Base-by-base conservation (phyloP, 1,140 invertebrate species). In the Oryctes rhinoceros region DNA sequence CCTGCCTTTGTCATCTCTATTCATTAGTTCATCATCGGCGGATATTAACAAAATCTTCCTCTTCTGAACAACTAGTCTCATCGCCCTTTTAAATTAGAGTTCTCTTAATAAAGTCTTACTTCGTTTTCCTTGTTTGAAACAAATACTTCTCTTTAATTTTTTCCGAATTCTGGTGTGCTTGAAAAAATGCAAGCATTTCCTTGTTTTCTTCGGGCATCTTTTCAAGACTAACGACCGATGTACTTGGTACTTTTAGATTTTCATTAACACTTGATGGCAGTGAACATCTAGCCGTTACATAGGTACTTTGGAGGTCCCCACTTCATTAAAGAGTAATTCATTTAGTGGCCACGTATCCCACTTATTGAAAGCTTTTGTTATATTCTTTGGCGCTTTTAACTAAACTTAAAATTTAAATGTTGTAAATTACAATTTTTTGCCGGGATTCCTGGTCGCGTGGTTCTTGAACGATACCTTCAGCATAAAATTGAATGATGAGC, bases 241-340 rank as follows among this genome's bases (percentile, higher is more conserved):
- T 67, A 18, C 62, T 67, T 67, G 62, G 10, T 20, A 67, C 62
- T 67, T 0, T 18, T 6, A 53, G 49, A 53, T 53, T 11, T 67
- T 67, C 62, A 67, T 67, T 67, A 67, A 67, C 24, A 4, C 24
- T 10, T 18, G 62, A 67, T 30, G 24, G 13, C 24, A 18, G n/a
- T 24, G 18, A 18, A 30, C 5, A 10, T 67, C 62, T 67, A 67
- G 24, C 62, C 18, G 62, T 67, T 67, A 67, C n/a, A 67, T 67
- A 67, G 62, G 62, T 18, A 20, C 62, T 18, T 67, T 67, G 62
- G n/a, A 67, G 24, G 24, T 67, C n/a, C n/a, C 62, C n/a, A n/a
- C 62, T 9, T 67, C 62, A 67, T 18, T 67, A 67, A 67, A 67
- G n/a, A n/a, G n/a, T n/a, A n/a, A n/a, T n/a, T n/a, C n/a, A n/a